Evolutionary conservation across 2,797 vertebrate genomes (phyloP), one percentile per base, ranked within the genome.

Genomic region (Lepilemur septentrionalis): DNA sequence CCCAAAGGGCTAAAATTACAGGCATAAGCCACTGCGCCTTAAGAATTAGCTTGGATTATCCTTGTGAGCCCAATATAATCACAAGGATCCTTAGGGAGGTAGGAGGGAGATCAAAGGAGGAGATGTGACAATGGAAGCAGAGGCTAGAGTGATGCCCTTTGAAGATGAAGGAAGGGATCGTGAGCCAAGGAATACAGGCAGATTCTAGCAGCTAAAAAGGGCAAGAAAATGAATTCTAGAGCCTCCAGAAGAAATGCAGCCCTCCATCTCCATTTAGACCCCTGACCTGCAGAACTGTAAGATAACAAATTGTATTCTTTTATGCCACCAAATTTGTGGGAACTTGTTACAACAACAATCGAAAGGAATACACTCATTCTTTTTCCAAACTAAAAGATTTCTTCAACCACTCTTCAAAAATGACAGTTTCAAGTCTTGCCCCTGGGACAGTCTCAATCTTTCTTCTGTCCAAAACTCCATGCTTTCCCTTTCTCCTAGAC

Each of bases 321-420:
- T n/a, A 88, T 12, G 48, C 61, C 43, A 92, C 38, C 38, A 20
- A 67, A 63, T 69, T 18, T 50, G 41, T 57, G n/a, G 14, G 22
- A 65, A 75, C 72, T 59, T 89, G 11, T 83, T 78, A 92, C 0
- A 78, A 50, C 25, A 95, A 32, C 35, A 75, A 89, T 0, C 86
- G 55, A 67, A 94, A 69, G 46, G 25, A 94, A 82, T n/a, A 48
- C 32, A 57, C 35, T 57, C 63, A 30, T 81, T 84, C 35, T 92
- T 78, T 84, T 87, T 89, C 61, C 80, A 86, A 76, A 80, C 59
- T 50, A 70, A 89, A 79, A 86, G 69, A 87, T 55, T 50, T 86
- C 81, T 90, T 84, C 72, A 87, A 80, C 30, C 75, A 83, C 32
- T 90, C 69, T 92, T 87, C 72, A 61, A 79, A 79, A 79, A 79